A percentile compares a stretch with the other conserved stretches of the same genome.
phyloP scores from a whole-genome alignment of 2,797 vertebrate genomes.

The Dallia pectoralis region DNA sequence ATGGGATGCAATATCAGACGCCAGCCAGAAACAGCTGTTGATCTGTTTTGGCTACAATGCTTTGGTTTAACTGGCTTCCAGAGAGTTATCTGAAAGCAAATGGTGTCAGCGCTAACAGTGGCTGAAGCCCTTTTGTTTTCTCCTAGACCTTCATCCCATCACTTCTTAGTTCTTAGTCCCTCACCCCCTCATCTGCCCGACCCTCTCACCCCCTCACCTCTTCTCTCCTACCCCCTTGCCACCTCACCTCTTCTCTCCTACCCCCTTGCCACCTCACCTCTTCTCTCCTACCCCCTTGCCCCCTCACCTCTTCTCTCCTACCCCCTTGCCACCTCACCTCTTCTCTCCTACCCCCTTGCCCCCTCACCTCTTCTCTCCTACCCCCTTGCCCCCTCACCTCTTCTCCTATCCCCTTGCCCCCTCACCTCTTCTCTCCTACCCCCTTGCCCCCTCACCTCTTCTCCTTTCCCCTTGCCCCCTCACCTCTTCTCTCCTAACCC shows the following conservation, averaged over 20 bases:
- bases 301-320: too few relatives aligned
- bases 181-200: background rate
- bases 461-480: background rate
- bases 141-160: constrained; percentile 15
- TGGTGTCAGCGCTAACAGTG: background rate
- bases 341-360: constrained; percentile 12
- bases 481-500: background rate
- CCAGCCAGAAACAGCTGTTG: too few relatives aligned
- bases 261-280: background rate
- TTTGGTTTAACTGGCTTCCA: background rate
- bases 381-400: too few relatives aligned
- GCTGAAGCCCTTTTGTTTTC: too few relatives aligned
- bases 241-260: background rate
- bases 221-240: background rate
- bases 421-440: background rate
- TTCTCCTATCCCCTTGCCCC: background rate
- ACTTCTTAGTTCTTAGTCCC: constrained; percentile 18
- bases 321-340: background rate
- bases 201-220: background rate
- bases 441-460: background rate
- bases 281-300: too few relatives aligned
- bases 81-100: background rate
- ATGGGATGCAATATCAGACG: too few relatives aligned
- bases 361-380: too few relatives aligned
- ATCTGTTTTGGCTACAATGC: background rate